Conservation (phyloP, 2,113 vertebrate genomes). For the Cyanoramphus novaezelandiae region DNA sequence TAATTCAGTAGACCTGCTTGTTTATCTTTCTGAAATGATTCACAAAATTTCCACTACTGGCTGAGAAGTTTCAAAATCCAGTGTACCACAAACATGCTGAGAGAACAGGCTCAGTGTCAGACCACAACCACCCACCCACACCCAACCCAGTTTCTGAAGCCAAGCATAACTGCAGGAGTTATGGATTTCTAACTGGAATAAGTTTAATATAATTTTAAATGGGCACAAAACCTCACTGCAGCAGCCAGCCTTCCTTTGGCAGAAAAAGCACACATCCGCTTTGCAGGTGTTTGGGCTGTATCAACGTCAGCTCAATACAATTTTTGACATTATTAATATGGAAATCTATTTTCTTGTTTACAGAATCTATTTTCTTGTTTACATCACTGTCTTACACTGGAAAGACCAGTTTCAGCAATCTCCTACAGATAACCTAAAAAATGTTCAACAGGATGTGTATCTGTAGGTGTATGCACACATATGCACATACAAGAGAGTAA, state of each 20-base stretch:
- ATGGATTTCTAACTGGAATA: background rate
- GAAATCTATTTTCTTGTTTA: constrained; percentile 16
- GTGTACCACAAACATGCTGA: fast-evolving
- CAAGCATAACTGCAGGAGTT: background rate
- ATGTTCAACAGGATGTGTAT: background rate
- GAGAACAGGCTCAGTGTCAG: background rate
- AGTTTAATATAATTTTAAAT: background rate
- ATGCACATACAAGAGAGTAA: background rate
- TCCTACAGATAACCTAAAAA: background rate
- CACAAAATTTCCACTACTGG: background rate
- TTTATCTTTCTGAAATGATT: background rate
- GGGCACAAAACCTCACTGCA: background rate
- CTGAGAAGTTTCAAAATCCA: background rate
- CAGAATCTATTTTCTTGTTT: background rate
- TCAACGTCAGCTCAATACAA: background rate
- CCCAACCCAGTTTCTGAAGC: background rate
- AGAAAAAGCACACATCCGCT: background rate
- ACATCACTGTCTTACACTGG: background rate
- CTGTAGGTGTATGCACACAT: background rate
- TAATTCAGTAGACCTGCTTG: background rate
- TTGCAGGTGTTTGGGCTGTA: background rate
- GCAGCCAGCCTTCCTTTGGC: background rate
- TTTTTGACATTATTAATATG: background rate
- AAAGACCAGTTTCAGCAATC: background rate
- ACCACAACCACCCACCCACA: background rate